Conservation (phyloP, 2,113 vertebrate genomes). For the Leptobrachium leishanense region DNA sequence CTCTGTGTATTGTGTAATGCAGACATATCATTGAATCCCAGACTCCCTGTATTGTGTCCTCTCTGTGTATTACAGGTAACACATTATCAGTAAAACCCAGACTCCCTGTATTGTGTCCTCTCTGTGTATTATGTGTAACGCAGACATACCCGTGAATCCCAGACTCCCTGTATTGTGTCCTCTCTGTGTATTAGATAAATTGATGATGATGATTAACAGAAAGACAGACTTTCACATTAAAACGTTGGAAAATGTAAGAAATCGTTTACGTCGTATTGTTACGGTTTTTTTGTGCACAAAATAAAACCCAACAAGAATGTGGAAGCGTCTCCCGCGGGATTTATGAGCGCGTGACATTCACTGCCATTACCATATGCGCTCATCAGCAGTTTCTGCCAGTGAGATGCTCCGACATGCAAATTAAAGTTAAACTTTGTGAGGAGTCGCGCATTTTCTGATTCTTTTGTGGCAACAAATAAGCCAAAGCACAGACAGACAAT, state of each 20-base stretch:
- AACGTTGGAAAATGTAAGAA: neutral
- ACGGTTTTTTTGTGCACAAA: constrained; percentile 21
- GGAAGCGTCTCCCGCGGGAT: constrained; percentile 19
- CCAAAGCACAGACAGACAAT: no score
- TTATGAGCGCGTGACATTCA: constrained; percentile 36
- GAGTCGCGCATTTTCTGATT: constrained; percentile 31
- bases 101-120: no score
- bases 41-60: no score
- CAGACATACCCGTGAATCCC: no score
- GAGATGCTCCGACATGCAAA: constrained; percentile 40
- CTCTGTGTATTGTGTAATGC: no score
- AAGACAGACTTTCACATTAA: constrained; percentile 2
- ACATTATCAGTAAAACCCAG: no score
- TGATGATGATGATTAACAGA: neutral
- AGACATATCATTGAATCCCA: no score
- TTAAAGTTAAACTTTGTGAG: constrained; percentile 33
- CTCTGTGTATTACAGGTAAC: no score
- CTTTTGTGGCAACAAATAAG: constrained; percentile 33
- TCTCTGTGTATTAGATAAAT: no score
- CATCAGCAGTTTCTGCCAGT: constrained; percentile 29
- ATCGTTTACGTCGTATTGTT: constrained; percentile 11
- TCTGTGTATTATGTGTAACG: no score
- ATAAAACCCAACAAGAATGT: constrained; percentile 1
- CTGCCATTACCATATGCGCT: constrained; percentile 37
- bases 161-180: no score